These are phyloP conservation scores for Alethe castanea DNA, from an alignment of 2,113 vertebrate species.

Conservation along the genomic window DNA sequence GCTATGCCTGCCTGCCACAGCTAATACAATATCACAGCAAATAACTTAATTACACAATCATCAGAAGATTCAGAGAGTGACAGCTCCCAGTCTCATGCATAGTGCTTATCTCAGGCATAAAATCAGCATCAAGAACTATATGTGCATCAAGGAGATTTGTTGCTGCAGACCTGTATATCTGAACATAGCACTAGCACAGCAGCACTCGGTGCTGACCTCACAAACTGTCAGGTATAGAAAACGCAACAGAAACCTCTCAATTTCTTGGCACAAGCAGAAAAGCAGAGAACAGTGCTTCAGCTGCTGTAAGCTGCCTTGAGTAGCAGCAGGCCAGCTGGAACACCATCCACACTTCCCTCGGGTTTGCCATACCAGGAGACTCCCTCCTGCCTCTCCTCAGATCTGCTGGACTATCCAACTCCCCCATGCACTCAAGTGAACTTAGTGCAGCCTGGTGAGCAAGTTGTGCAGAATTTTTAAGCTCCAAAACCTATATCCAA, in stretches of 20 bases:
- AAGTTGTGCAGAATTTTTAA: not conserved
- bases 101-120: not conserved
- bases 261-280: not conserved
- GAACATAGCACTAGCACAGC: not conserved
- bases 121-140: not conserved
- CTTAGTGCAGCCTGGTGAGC: not conserved
- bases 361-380: not conserved
- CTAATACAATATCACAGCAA: not conserved
- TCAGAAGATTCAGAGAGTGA: not conserved
- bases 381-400: not conserved
- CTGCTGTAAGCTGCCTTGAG: not conserved
- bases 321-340: not conserved
- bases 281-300: not conserved
- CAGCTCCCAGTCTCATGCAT: not conserved
- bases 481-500: not conserved
- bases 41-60: not conserved
- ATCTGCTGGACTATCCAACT: not conserved
- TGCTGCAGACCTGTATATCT: not conserved
- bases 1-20: not conserved
- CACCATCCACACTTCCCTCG: rapidly evolving
- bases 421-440: not conserved
- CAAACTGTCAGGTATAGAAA: not conserved
- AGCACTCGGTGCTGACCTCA: not conserved
- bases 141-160: not conserved
- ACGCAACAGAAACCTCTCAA: not conserved